Evolutionary conservation across 1,140 invertebrate species (phyloP), one percentile per base, ranked within the genome.

Genomic region (Trinorchestia longiramus): DNA sequence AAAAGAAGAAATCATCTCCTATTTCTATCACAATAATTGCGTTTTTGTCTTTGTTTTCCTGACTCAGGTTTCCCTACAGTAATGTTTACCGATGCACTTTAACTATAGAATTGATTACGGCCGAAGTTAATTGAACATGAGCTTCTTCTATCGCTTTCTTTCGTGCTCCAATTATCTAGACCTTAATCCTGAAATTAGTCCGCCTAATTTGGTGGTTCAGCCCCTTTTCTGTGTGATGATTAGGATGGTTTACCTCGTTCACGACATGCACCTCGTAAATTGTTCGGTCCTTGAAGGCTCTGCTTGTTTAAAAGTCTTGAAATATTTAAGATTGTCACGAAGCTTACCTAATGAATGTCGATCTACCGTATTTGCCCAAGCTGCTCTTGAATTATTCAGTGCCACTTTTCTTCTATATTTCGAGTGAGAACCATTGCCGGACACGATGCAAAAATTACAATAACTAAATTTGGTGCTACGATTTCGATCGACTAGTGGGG

Each of bases 321-420:
- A 77, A 77, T 77, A 77, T 77, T 77, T 77, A 36, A 77, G 62
- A 77, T 77, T 77, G 62, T 77, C 62, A 77, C 62, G 62, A 77
- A 53, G 47, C 19, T 53, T 53, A 53, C 19, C 47, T 53, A 53
- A 15, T 77, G 28, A 77, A 77, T 11, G 62, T 77, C 62, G 15
- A 77, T 77, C 62, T 11, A 77, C 62, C 62, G 62, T 36, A 77
- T 77, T 77, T 77, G 62, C 28, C 62, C 62, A 36, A 77, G 62
- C 62, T 36, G 62, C 62, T 77, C 62, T 23, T 36, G 62, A 23
- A 77, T 77, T 77, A 23, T 77, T 77, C 62, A 77, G 62, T 77
- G 11, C 3, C 11, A 77, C 28, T 23, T 77, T 15, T 77, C 19
- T 77, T 36, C 62, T 77, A 3, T 77, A 77, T 77, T 28, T 3